Conservation (phyloP, 2,888 invertebrate species). For the Eretmocerus hayati region DNA sequence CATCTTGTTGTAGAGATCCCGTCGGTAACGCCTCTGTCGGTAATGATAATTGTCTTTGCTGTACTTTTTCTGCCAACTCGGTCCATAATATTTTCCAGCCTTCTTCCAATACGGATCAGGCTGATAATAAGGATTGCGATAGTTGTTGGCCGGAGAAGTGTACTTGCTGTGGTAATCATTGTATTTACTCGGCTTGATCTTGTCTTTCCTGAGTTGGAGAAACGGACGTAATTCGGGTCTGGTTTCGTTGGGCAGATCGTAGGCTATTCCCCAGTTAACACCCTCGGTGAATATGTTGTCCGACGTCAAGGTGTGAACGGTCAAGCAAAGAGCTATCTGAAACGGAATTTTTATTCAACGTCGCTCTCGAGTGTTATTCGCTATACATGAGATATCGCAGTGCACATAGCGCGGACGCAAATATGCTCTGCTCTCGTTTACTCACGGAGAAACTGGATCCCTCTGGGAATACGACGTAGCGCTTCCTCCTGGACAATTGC, state of each 20-base stretch:
- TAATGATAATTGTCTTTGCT: conserved; percentile 38
- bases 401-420: too few species aligned
- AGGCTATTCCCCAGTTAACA: conserved; percentile 66
- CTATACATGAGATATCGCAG: too few species aligned
- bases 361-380: neutral
- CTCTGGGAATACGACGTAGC: conserved; percentile 65
- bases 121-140: conserved; percentile 17
- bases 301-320: conserved; percentile 46
- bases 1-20: conserved; percentile 63
- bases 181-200: conserved; percentile 25
- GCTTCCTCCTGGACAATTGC: conserved; percentile 52
- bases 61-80: conserved; percentile 29
- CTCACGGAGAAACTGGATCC: conserved; percentile 64
- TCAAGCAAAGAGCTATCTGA: conserved; percentile 55
- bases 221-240: conserved; percentile 40
- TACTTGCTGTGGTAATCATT: conserved; percentile 9
- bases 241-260: conserved; percentile 49
- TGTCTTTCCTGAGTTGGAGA: conserved; percentile 36
- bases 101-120: conserved; percentile 18
- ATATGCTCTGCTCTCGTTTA: conserved; percentile 24
- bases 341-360: too few species aligned
- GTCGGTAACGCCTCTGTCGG: conserved; percentile 56
- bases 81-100: conserved; percentile 27
- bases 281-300: conserved; percentile 56
- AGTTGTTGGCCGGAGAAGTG: conserved; percentile 9